Evolutionary conservation across 2,888 invertebrate genomes (phyloP).

Genomic region (Apamea anceps): DNA sequence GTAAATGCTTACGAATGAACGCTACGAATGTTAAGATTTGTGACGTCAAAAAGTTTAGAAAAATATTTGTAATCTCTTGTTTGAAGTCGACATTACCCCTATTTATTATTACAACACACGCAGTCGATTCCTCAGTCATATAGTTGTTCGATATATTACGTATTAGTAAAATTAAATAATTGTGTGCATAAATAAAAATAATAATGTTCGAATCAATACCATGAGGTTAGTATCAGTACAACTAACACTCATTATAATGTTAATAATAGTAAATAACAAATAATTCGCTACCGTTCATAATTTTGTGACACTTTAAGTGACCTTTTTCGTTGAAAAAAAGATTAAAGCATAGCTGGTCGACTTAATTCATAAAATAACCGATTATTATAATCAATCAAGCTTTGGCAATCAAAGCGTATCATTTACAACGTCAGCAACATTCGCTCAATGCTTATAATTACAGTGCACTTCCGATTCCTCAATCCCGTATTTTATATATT

Average conservation of each 20-base stretch:
- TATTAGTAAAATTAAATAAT: slow-evolving; percentile 60
- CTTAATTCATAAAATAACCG: slow-evolving; percentile 65
- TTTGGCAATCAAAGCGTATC: slow-evolving; percentile 79
- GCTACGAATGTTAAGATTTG: slow-evolving; percentile 77
- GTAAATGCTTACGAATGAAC: slow-evolving; percentile 84
- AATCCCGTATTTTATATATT: slow-evolving; percentile 57
- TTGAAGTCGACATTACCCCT: slow-evolving; percentile 84
- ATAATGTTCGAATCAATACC: slow-evolving; percentile 45
- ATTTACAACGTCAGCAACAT: slow-evolving; percentile 71
- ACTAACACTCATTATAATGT: slow-evolving; percentile 16
- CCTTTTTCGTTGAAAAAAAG: slow-evolving; percentile 77
- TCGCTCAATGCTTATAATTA: slow-evolving; percentile 66
- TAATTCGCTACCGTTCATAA: slow-evolving; percentile 46
- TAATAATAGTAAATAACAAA: slow-evolving; percentile 55
- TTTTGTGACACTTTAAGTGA: slow-evolving; percentile 85
- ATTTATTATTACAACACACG: slow-evolving; percentile 79
- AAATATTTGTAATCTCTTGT: slow-evolving; percentile 85
- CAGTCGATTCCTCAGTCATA: slow-evolving; percentile 88
- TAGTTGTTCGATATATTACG: slow-evolving; percentile 76
- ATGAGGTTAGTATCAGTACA: slow-evolving; percentile 29
- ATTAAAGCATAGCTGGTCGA: slow-evolving; percentile 71
- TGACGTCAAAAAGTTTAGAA: slow-evolving; percentile 89
- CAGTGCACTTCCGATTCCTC: slow-evolving; percentile 67
- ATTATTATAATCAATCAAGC: slow-evolving; percentile 73
- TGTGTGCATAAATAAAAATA: slow-evolving; percentile 53